Evolutionary conservation across 2,888 invertebrate species (phyloP).

Genomic region (Amaurobius ferox): DNA sequence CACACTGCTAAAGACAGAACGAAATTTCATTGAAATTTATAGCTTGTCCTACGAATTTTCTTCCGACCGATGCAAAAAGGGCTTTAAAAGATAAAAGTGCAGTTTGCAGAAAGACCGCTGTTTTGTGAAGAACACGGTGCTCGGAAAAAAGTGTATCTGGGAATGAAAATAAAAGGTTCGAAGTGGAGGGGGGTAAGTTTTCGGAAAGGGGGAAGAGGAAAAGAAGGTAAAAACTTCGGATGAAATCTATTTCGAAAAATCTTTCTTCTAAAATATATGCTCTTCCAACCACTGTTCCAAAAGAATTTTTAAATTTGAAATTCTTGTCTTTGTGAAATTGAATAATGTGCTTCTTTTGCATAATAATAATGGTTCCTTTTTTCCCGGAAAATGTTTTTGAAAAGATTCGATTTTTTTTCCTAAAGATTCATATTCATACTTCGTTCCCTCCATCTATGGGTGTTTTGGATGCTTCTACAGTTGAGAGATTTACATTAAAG

Average conservation of each 20-base stretch:
- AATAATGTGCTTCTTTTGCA: conserved; percentile 69
- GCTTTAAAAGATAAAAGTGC: conserved; percentile 7
- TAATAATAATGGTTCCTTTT: conserved; percentile 44
- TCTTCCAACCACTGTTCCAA: background rate
- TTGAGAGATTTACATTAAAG: background rate
- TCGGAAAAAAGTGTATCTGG: background rate
- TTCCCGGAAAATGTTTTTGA: too few relatives aligned
- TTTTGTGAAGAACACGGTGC: background rate
- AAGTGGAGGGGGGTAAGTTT: background rate
- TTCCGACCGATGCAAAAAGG: conserved; percentile 55
- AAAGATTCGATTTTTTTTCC: background rate
- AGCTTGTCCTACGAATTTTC: conserved; percentile 49
- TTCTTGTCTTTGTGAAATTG: conserved; percentile 54
- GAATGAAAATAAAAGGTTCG: conserved; percentile 21
- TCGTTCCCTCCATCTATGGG: background rate
- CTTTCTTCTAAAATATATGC: background rate
- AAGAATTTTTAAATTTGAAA: conserved; percentile 44
- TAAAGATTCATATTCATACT: background rate
- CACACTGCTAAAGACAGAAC: conserved; percentile 27
- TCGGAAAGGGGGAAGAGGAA: conserved; percentile 1
- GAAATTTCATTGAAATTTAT: conserved; percentile 68
- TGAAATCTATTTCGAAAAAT: conserved; percentile 5
- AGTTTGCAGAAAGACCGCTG: background rate
- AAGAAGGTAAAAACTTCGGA: background rate
- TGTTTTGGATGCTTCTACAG: background rate